These are phyloP conservation scores for Lottia scabra DNA, from an alignment of 2,888 invertebrate species.

Conservation along the genomic window DNA sequence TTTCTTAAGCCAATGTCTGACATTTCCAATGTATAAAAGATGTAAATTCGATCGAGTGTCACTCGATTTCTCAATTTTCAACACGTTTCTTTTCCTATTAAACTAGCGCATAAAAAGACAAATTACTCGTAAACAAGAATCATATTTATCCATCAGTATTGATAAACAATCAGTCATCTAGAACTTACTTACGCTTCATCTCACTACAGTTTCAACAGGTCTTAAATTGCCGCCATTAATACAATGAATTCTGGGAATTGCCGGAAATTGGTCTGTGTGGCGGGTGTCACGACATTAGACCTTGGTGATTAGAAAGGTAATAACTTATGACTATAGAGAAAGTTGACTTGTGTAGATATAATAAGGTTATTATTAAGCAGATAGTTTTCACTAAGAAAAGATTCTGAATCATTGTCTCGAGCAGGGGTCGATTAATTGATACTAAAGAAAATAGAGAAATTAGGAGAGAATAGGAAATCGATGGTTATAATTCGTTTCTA, in stretches of 20 bases:
- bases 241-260: slow-evolving; percentile 7
- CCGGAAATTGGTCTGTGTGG: slow-evolving; percentile 6
- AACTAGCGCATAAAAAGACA: slow-evolving; percentile 3
- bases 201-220: neutral
- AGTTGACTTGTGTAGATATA: neutral
- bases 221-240: slow-evolving; percentile 3
- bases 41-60: neutral
- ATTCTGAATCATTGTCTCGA: neutral
- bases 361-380: slow-evolving; percentile 4
- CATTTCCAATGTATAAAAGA: neutral
- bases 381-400: neutral
- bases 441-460: neutral
- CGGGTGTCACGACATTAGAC: slow-evolving; percentile 2
- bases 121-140: slow-evolving; percentile 7
- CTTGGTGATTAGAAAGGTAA: neutral
- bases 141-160: slow-evolving; percentile 3
- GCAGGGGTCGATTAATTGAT: neutral
- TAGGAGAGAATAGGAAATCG: neutral
- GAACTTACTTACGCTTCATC: neutral
- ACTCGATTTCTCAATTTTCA: neutral
- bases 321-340: neutral
- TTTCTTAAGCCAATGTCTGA: neutral
- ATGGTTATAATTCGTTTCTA: neutral
- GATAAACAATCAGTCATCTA: neutral
- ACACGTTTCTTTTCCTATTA: slow-evolving; percentile 1